A percentile compares a stretch with the other conserved stretches of the same genome.
Conservation (phyloP, 2,113 vertebrate genomes). For the Festucalex cinctus region DNA sequence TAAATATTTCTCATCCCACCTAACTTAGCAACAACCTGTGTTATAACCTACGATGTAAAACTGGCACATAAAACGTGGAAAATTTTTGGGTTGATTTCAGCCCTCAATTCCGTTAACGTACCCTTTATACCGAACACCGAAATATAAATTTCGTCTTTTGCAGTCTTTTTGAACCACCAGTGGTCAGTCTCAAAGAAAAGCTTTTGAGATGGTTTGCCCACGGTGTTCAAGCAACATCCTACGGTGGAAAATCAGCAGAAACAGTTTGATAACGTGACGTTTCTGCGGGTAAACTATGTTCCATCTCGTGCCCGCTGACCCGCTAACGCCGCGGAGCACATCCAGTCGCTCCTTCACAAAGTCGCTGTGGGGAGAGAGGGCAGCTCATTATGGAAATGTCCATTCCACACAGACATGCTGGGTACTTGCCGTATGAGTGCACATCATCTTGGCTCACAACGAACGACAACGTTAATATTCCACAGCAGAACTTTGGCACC, state of each 20-base stretch:
- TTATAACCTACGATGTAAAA: no score
- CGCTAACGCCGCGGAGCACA: conserved; percentile 24
- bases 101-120: no score
- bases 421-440: conserved; percentile 24
- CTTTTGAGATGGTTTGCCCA: not conserved
- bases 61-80: no score
- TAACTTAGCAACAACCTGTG: no score
- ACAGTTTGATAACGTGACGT: not conserved
- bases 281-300: conserved; percentile 5
- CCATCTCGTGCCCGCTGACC: conserved; percentile 28
- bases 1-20: not conserved
- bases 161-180: not conserved
- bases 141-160: no score
- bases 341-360: conserved; percentile 3
- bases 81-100: no score
- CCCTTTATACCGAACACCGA: no score
- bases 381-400: conserved; percentile 49
- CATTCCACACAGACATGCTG: conserved; percentile 10
- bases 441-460: conserved; percentile 11
- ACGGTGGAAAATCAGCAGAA: not conserved
- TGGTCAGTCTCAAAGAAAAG: not conserved
- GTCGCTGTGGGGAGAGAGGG: not conserved
- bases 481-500: not conserved
- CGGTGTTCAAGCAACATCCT: not conserved
- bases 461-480: not conserved